Evolutionary conservation across 1,140 invertebrate genomes (phyloP).

Genomic region (Prorops nasuta): DNA sequence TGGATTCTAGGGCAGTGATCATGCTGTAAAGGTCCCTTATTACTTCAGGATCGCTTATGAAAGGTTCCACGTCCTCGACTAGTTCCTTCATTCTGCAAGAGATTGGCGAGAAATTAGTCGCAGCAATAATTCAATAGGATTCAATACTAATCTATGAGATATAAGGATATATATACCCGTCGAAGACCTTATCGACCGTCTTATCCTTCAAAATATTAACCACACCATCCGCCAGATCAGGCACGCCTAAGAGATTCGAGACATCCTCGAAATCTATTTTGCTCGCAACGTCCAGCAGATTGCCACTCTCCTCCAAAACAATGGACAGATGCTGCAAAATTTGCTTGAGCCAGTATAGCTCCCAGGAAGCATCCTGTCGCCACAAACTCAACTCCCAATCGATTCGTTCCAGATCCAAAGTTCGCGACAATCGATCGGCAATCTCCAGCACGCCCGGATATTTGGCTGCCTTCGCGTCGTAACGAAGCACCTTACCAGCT

Average conservation of each 20-base stretch:
- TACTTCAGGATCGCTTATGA: constrained; percentile 33
- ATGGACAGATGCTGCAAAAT: constrained; percentile 35
- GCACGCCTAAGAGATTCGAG: constrained; percentile 36
- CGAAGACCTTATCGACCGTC: constrained; percentile 52
- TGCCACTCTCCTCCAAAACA: constrained; percentile 40
- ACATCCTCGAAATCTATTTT: constrained; percentile 48
- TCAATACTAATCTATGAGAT: too few relatives aligned
- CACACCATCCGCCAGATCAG: constrained; percentile 42
- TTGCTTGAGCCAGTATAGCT: constrained; percentile 43
- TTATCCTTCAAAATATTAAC: constrained; percentile 46
- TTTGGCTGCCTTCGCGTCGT: constrained; percentile 33
- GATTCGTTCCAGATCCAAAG: constrained; percentile 40
- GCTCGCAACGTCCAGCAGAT: constrained; percentile 44
- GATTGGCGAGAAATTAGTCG: too few relatives aligned
- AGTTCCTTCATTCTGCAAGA: constrained; percentile 36
- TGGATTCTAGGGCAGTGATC: constrained; percentile 42
- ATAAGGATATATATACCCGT: too few relatives aligned
- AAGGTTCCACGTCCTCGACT: constrained; percentile 38
- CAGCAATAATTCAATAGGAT: too few relatives aligned
- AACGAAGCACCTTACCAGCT: constrained; percentile 34
- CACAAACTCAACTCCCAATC: constrained; percentile 28
- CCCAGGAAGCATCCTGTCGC: constrained; percentile 30
- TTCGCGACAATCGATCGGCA: constrained; percentile 29
- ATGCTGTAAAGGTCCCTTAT: constrained; percentile 49
- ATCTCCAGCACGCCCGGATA: constrained; percentile 35